A percentile compares a stretch with the other conserved stretches of the same genome.
Conservation (phyloP, 1,140 invertebrate genomes). For the Mactra quadrangularis region DNA sequence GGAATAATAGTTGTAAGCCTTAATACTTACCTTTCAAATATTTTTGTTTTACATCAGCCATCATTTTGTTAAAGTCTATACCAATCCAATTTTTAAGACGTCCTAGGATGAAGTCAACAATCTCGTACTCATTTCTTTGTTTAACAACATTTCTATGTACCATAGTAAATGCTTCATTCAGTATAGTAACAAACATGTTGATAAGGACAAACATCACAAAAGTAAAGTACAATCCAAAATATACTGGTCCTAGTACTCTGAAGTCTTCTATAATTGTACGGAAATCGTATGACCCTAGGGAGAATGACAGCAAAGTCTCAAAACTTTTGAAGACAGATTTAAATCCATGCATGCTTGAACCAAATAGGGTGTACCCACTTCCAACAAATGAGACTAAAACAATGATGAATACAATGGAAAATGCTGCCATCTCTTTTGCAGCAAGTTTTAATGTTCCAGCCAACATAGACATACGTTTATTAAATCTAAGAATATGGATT, state of each 20-base stretch:
- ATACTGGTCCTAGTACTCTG: constrained; percentile 79
- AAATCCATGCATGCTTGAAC: constrained; percentile 82
- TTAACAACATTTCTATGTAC: constrained; percentile 86
- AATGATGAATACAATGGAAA: constrained; percentile 80
- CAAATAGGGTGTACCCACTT: constrained; percentile 84
- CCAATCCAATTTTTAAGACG: constrained; percentile 73
- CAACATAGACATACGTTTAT: constrained; percentile 84
- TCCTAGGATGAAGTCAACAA: constrained; percentile 86
- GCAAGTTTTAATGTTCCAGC: constrained; percentile 78
- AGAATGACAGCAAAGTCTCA: constrained; percentile 72
- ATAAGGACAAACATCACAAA: constrained; percentile 85
- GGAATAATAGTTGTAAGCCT: no score
- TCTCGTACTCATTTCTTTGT: constrained; percentile 87
- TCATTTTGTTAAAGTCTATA: constrained; percentile 49
- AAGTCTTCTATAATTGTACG: constrained; percentile 64
- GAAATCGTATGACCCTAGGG: constrained; percentile 70
- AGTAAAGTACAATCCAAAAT: constrained; percentile 85
- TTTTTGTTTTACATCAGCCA: constrained; percentile 21
- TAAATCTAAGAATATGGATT: constrained; percentile 85
- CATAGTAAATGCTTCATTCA: constrained; percentile 84
- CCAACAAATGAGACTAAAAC: constrained; percentile 77
- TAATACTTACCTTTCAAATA: constrained; percentile 37
- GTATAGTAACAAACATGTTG: constrained; percentile 86
- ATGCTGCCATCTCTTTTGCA: constrained; percentile 78
- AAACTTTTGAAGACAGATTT: constrained; percentile 81